Evolutionary conservation across 2,113 vertebrate genomes (phyloP), one percentile per base, ranked within the genome.

Genomic region (Phainopepla nitens): DNA sequence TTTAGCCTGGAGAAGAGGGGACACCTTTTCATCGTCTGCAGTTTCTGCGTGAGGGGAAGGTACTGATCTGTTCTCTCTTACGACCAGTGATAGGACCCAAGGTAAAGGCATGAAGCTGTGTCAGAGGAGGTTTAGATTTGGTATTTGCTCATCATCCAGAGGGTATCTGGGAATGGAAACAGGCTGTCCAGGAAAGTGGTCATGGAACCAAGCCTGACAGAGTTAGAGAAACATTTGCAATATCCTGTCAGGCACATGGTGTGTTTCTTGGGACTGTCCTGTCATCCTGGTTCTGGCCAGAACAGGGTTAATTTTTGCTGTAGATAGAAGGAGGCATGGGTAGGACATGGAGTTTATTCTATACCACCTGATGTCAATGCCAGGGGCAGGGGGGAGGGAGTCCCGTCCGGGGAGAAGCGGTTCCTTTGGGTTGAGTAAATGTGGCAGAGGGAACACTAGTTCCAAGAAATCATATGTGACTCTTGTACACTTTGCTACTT

Each of bases 381-480:
- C n/a, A 33, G 28, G 45, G 16, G 23, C 7, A 8, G 12, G 1
- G 5, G 4, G 5, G 42, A 45, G 5, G 3, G 22, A 51, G 2
- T 11, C 33, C 3, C 39, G 31, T 61, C 0, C 0, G 0, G 20
- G 27, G 19, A 45, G 8, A 45, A 45, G n/a, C 3, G 2, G 7
- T 2, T 61, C n/a, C 19, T 78, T 78, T 33, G 5, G 13, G 6
- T 24, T 45, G 33, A 39, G 28, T 20, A 33, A 87, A 69, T 33
- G 4, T 39, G 39, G 23, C 10, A 53, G 27, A 36, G 12, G 17
- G 12, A 60, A 27, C 6, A 8, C 28, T 24, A 19, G 7, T 39
- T 70, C 28, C 13, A 33, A 53, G 15, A 53, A 45, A 61, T 69
- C 39, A 33, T 22, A 10, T 6, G 15, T 16, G 19, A 28, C 25